Evolutionary conservation across 2,113 vertebrate genomes (phyloP).

Genomic region (Alethe castanea): DNA sequence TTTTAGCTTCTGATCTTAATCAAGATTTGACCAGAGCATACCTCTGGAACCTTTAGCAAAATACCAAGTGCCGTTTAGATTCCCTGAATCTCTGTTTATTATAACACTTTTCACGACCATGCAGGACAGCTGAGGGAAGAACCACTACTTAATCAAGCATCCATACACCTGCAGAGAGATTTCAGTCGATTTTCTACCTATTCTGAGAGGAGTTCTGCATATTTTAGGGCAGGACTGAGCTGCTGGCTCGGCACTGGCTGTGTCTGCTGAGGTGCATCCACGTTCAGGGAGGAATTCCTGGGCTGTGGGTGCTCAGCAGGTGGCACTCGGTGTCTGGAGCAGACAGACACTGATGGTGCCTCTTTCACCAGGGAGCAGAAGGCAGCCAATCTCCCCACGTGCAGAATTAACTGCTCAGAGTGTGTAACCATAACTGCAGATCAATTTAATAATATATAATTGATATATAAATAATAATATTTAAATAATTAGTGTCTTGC

Average conservation of each 20-base stretch:
- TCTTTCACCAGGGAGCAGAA: neutral
- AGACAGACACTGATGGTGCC: neutral
- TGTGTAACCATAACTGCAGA: neutral
- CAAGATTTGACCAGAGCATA: neutral
- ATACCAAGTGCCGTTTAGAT: neutral
- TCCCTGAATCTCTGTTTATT: neutral
- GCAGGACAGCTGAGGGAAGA: neutral
- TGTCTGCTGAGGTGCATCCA: neutral
- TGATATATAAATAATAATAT: too few relatives aligned
- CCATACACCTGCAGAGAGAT: neutral
- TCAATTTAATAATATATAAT: neutral
- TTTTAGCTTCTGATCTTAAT: neutral
- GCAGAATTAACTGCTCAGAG: conserved; percentile 3
- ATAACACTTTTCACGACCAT: neutral
- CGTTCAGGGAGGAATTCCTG: rapidly evolving
- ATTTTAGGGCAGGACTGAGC: neutral
- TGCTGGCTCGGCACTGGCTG: rapidly evolving
- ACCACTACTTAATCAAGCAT: neutral
- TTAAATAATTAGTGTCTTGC: conserved; percentile 17
- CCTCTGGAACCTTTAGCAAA: neutral
- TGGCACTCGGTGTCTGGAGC: conserved; percentile 23
- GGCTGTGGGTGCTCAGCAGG: neutral
- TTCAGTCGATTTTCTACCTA: neutral
- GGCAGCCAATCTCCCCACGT: neutral
- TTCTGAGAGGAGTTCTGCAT: neutral